phyloP scores from a whole-genome alignment of 1,140 invertebrate genomes.

The Episyrphus balteatus region DNA sequence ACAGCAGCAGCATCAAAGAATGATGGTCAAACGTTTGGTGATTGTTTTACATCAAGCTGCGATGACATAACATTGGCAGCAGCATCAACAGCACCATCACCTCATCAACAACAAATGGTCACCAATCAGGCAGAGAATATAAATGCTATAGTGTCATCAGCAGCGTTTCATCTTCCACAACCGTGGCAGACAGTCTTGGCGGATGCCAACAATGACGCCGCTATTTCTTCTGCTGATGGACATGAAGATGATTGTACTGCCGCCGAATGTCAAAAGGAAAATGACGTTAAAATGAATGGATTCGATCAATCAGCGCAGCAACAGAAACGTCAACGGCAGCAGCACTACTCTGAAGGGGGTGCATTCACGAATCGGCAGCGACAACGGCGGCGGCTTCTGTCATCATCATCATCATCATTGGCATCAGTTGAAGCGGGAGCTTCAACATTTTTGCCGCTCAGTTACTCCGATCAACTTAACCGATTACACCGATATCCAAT shows the following conservation, averaged over 20 bases:
- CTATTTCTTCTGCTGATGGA: slow-evolving; percentile 6
- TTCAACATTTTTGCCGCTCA: too few species aligned
- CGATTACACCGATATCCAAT: too few species aligned
- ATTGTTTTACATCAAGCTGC: not conserved
- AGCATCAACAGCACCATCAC: slow-evolving; percentile 1
- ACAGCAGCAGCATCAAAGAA: slow-evolving; percentile 3
- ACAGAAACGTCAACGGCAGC: too few species aligned
- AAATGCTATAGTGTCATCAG: not conserved
- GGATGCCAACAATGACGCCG: not conserved
- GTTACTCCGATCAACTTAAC: too few species aligned
- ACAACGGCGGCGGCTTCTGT: too few species aligned
- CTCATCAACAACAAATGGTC: not conserved
- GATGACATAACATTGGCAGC: not conserved
- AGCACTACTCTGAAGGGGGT: too few species aligned
- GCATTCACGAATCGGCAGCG: too few species aligned
- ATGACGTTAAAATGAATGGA: too few species aligned
- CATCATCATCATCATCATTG: too few species aligned
- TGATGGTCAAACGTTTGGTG: not conserved
- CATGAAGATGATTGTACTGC: not conserved
- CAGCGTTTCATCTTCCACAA: not conserved
- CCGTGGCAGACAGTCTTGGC: not conserved
- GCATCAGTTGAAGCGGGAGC: too few species aligned
- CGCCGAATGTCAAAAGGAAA: too few species aligned
- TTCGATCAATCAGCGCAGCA: too few species aligned
- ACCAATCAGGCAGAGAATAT: not conserved